phyloP scores from a whole-genome alignment of 2,797 vertebrate genomes.

The Lagocephalus sceleratus region DNA sequence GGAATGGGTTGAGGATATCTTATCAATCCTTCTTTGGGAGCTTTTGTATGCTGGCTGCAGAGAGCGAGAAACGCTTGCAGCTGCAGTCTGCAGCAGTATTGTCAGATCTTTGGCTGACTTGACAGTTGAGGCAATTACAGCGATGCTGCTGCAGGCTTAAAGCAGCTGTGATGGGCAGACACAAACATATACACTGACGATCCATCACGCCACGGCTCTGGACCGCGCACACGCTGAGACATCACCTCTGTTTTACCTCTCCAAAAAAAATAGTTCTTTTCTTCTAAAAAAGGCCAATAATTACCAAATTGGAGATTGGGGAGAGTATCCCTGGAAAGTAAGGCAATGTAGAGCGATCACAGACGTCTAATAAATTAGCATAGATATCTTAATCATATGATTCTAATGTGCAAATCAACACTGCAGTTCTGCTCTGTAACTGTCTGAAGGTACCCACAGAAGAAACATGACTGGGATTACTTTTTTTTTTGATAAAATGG shows the following conservation, averaged over 20 bases:
- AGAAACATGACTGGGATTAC: constrained; percentile 23
- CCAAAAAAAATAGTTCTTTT: neutral
- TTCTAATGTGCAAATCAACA: too few species aligned
- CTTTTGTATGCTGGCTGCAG: constrained; percentile 15
- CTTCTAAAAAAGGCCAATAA: constrained; percentile 1
- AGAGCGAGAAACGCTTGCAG: constrained; percentile 7
- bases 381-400: too few species aligned
- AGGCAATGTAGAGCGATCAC: neutral
- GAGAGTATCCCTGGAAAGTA: neutral
- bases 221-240: neutral
- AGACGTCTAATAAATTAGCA: too few species aligned
- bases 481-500: constrained; percentile 40
- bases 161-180: constrained; percentile 47
- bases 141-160: constrained; percentile 40
- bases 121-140: constrained; percentile 61
- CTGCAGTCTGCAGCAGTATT: constrained; percentile 31
- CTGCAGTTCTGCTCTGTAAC: constrained; percentile 6
- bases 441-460: constrained; percentile 4
- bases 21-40: constrained; percentile 1
- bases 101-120: constrained; percentile 42
- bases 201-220: constrained; percentile 28
- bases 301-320: neutral
- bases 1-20: constrained; percentile 3
- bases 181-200: constrained; percentile 29
- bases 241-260: constrained; percentile 2